phyloP scores from a whole-genome alignment of 92 coral and sea anemone species.

The Umimayanthus chanpuru region DNA sequence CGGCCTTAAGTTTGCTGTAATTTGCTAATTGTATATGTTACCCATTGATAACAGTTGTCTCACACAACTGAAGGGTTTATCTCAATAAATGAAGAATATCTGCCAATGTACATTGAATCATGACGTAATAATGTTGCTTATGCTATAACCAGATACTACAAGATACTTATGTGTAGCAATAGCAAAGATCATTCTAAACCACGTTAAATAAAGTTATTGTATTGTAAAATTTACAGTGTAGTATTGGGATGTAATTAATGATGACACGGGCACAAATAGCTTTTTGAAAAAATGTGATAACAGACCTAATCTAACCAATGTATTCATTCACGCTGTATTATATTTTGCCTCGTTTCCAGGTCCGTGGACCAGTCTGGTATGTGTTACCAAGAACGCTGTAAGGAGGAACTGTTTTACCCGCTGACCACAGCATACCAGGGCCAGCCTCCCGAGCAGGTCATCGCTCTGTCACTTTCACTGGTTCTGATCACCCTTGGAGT shows the following conservation, averaged over 20 bases:
- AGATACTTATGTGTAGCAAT: too few species aligned
- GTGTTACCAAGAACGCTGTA: slow-evolving; percentile 88
- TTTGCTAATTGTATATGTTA: too few species aligned
- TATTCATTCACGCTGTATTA: neutral
- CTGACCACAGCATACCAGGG: slow-evolving; percentile 90
- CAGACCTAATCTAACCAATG: neutral
- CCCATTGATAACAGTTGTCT: too few species aligned
- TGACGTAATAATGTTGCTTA: too few species aligned
- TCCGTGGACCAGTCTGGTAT: slow-evolving; percentile 72
- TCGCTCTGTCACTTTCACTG: slow-evolving; percentile 73
- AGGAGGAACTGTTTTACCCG: slow-evolving; percentile 90
- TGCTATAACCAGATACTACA: too few species aligned
- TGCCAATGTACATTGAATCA: too few species aligned
- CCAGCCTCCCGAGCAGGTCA: slow-evolving; percentile 76
- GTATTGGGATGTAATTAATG: neutral
- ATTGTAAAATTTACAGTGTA: too few species aligned
- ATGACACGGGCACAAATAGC: neutral
- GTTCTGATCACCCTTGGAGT: slow-evolving; percentile 65
- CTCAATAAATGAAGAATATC: too few species aligned
- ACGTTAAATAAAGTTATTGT: too few species aligned
- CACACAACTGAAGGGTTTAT: too few species aligned
- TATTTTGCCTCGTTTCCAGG: slow-evolving; percentile 46
- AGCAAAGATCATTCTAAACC: too few species aligned
- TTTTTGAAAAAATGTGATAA: neutral
- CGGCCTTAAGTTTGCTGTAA: too few species aligned